Evolutionary conservation across 2,888 invertebrate genomes (phyloP).

Genomic region (Allophyes oxyacanthae): DNA sequence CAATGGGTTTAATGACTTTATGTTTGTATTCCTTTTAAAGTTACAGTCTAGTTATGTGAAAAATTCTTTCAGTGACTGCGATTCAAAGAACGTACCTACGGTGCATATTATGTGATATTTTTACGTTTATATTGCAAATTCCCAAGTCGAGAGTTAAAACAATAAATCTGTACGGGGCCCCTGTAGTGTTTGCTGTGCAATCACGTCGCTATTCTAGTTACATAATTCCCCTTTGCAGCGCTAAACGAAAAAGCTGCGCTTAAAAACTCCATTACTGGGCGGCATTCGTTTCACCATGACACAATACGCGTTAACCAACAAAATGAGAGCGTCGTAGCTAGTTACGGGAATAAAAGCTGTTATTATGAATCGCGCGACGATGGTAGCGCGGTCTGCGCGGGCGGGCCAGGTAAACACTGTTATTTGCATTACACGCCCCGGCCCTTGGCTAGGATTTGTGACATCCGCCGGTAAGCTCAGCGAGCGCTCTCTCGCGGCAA

Average conservation of each 20-base stretch:
- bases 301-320: conserved; percentile 85
- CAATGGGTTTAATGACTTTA: conserved; percentile 15
- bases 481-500: conserved; percentile 66
- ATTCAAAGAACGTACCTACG: conserved; percentile 1
- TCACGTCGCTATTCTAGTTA: conserved; percentile 77
- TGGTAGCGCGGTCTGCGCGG: conserved; percentile 44
- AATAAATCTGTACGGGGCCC: conserved; percentile 69
- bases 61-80: not conserved
- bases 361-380: conserved; percentile 79
- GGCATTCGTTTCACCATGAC: conserved; percentile 81
- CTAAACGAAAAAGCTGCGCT: conserved; percentile 78
- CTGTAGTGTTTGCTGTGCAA: conserved; percentile 74
- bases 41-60: conserved; percentile 1
- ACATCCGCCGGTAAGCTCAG: conserved; percentile 80
- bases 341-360: conserved; percentile 85
- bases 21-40: conserved; percentile 7
- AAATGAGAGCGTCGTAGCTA: conserved; percentile 84
- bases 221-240: conserved; percentile 77
- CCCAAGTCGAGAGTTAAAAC: conserved; percentile 68
- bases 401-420: conserved; percentile 78
- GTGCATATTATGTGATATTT: not conserved
- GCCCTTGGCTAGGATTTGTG: conserved; percentile 83
- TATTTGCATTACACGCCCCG: conserved; percentile 81
- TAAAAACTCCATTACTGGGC: conserved; percentile 83
- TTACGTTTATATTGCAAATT: conserved; percentile 56